Percentiles rank a stretch among this genome's conserved stretches.
Conservation (phyloP, 2,113 vertebrate species). For the Cettia cetti region DNA sequence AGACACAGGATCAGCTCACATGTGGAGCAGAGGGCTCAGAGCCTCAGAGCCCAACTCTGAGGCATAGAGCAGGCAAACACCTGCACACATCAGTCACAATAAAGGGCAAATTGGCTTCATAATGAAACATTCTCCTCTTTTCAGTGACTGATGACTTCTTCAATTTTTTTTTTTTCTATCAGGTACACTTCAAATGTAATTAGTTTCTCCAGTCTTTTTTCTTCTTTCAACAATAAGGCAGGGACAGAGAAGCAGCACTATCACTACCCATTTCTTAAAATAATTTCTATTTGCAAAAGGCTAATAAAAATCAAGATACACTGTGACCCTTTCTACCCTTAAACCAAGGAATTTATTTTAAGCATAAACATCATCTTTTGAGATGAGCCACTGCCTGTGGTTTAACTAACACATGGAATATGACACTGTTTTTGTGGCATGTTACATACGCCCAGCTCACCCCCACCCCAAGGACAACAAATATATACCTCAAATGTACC, state of each 20-base stretch:
- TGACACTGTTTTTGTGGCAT: neutral
- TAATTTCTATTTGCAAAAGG: neutral
- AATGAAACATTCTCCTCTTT: neutral
- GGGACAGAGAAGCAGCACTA: neutral
- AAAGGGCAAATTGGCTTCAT: conserved; percentile 1
- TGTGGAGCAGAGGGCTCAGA: neutral
- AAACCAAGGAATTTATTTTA: neutral
- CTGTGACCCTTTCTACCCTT: neutral
- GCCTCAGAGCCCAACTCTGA: neutral
- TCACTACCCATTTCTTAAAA: neutral
- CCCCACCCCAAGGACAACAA: no score
- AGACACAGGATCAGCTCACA: neutral
- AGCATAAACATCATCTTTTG: neutral
- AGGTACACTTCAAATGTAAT: conserved; percentile 2
- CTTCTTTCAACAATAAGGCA: neutral
- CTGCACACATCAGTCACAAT: neutral
- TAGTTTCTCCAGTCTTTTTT: neutral
- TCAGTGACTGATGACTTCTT: neutral
- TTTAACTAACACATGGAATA: neutral
- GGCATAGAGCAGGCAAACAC: neutral
- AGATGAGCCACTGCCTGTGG: neutral
- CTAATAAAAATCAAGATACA: neutral
- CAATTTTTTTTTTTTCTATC: neutral
- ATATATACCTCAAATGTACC: no score
- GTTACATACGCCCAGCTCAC: neutral